Conservation (phyloP, 2,113 vertebrate genomes). For the Callithrix jacchus region DNA sequence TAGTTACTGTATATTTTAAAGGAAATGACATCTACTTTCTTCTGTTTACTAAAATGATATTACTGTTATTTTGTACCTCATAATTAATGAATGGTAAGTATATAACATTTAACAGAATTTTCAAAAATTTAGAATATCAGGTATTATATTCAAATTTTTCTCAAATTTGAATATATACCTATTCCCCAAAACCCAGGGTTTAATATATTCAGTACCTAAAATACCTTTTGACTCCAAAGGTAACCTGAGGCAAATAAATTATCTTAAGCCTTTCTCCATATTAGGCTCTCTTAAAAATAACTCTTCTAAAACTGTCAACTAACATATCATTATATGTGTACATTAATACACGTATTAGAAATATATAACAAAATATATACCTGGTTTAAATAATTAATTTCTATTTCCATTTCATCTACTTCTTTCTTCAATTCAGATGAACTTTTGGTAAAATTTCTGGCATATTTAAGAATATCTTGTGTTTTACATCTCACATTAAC, state of each 20-base stretch:
- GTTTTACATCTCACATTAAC: conserved; percentile 81
- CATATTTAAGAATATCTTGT: conserved; percentile 79
- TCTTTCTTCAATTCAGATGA: conserved; percentile 78
- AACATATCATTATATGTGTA: background rate
- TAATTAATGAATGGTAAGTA: background rate
- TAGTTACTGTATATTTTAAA: conserved; percentile 30
- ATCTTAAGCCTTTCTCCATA: background rate
- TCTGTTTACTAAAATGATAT: background rate
- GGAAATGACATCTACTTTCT: conserved; percentile 8
- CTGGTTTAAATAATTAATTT: conserved; percentile 82
- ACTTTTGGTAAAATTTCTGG: conserved; percentile 64
- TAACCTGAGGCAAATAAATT: conserved; percentile 37
- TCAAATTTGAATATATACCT: background rate
- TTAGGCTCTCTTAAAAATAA: conserved; percentile 18
- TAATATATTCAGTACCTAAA: background rate
- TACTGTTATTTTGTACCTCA: background rate
- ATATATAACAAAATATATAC: conserved; percentile 72
- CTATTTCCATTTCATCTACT: conserved; percentile 80
- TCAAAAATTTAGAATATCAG: conserved; percentile 13
- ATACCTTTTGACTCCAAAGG: conserved; percentile 49
- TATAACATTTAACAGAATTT: conserved; percentile 22
- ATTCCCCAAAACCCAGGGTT: background rate
- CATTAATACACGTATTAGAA: conserved; percentile 54
- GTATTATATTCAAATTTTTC: conserved; percentile 12
- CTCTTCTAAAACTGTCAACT: background rate